phyloP scores from a whole-genome alignment of 2,797 vertebrate genomes.

The Semotilus atromaculatus region DNA sequence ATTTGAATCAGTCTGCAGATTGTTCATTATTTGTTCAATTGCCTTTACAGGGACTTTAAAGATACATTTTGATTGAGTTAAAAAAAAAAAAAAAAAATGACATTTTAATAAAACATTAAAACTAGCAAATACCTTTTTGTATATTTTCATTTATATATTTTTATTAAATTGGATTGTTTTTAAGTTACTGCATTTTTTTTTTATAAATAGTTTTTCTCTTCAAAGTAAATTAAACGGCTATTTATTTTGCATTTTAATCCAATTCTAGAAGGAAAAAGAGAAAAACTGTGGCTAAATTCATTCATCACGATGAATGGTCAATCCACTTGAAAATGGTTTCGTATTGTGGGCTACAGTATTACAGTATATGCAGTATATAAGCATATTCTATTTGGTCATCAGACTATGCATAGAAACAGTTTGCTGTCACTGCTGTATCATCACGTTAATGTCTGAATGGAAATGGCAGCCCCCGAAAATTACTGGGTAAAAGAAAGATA shows the following conservation, averaged over 20 bases:
- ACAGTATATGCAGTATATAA: background rate
- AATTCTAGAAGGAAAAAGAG: background rate
- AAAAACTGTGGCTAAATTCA: background rate
- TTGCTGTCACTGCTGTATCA: conserved; percentile 37
- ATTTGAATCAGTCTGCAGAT: no score
- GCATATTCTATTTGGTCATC: background rate
- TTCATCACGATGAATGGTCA: background rate
- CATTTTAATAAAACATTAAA: no score
- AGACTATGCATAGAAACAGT: background rate
- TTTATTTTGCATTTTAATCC: background rate
- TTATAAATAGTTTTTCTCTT: background rate
- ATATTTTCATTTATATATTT: background rate
- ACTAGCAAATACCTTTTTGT: background rate
- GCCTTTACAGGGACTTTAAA: no score
- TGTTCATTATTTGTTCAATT: background rate
- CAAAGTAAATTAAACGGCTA: background rate
- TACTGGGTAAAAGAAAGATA: background rate
- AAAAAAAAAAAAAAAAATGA: no score
- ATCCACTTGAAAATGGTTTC: background rate
- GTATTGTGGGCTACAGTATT: background rate
- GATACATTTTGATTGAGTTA: background rate
- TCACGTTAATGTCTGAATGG: conserved; percentile 38
- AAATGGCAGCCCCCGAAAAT: background rate
- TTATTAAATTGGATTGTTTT: background rate
- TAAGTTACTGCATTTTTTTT: background rate